Evolutionary conservation across 1,140 invertebrate species (phyloP).

Genomic region (Scaptomyza montana): DNA sequence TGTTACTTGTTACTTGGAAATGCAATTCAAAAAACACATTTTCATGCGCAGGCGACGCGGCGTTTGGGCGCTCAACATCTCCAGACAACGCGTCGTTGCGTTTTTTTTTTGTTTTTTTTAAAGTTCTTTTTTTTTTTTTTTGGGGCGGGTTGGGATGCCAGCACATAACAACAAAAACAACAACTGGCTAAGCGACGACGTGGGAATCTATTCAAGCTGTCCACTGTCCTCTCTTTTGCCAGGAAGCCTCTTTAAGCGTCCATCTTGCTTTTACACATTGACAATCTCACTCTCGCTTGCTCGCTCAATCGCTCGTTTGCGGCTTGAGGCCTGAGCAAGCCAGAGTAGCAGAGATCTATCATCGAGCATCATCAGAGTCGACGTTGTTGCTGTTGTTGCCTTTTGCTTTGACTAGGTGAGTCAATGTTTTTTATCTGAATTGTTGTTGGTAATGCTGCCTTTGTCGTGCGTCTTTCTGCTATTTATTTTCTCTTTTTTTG

Average conservation of each 20-base stretch:
- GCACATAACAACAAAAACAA: conserved; percentile 8
- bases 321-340: conserved; percentile 5
- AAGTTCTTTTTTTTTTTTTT: conserved; percentile 12
- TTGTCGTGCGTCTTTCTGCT: conserved; percentile 17
- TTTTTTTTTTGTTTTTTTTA: conserved; percentile 24
- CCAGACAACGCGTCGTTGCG: conserved; percentile 56
- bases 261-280: background rate
- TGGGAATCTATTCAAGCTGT: conserved; percentile 25
- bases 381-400: background rate
- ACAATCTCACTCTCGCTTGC: background rate
- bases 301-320: conserved; percentile 3
- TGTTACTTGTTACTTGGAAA: conserved; percentile 72
- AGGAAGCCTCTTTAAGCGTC: background rate
- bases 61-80: conserved; percentile 29
- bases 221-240: conserved; percentile 20
- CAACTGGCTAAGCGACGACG: conserved; percentile 16
- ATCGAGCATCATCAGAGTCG: conserved; percentile 34
- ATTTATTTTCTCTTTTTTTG: conserved; percentile 3
- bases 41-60: conserved; percentile 42
- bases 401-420: conserved; percentile 58
- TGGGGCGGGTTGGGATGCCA: conserved; percentile 29
- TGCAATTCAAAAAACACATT: conserved; percentile 66
- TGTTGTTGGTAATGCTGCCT: conserved; percentile 10
- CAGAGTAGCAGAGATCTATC: conserved; percentile 39
- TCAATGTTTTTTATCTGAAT: conserved; percentile 53